Conservation (phyloP, 2,888 invertebrate species). For the Leucophora obtusa region DNA sequence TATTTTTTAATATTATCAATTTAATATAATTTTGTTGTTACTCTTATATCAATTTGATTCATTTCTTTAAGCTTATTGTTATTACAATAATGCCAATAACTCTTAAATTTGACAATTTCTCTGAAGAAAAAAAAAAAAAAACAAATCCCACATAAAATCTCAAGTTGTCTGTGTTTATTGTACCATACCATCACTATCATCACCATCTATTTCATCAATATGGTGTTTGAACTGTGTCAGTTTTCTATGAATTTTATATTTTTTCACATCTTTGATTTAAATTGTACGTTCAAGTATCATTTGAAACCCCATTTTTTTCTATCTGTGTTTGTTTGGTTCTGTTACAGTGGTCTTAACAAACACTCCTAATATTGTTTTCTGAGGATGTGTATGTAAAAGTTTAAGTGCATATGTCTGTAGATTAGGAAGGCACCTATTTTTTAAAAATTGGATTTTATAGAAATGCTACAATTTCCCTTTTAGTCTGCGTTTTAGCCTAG, state of each 20-base stretch:
- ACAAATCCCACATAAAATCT: not conserved
- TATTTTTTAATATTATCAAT: constrained; percentile 10
- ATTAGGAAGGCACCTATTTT: not conserved
- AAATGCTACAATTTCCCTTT: no score
- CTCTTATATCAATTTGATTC: not conserved
- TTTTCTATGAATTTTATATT: constrained; percentile 10
- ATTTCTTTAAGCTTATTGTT: constrained; percentile 3
- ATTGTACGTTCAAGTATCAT: constrained; percentile 39
- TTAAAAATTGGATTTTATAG: not conserved
- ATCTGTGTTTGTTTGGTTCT: constrained; percentile 5
- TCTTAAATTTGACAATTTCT: constrained; percentile 1
- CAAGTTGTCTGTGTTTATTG: constrained; percentile 16
- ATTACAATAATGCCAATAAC: no score
- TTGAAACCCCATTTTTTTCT: constrained; percentile 32
- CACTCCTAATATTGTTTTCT: not conserved
- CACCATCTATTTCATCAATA: constrained; percentile 11
- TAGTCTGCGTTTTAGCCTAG: not conserved
- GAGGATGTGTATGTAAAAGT: not conserved
- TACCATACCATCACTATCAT: not conserved
- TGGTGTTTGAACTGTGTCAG: not conserved
- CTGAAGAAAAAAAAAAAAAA: not conserved
- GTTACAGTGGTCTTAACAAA: constrained; percentile 14
- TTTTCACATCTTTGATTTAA: constrained; percentile 37
- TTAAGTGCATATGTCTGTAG: not conserved
- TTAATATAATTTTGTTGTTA: not conserved